phyloP scores from a whole-genome alignment of 1,140 invertebrate species.

The Watersipora subatra region DNA sequence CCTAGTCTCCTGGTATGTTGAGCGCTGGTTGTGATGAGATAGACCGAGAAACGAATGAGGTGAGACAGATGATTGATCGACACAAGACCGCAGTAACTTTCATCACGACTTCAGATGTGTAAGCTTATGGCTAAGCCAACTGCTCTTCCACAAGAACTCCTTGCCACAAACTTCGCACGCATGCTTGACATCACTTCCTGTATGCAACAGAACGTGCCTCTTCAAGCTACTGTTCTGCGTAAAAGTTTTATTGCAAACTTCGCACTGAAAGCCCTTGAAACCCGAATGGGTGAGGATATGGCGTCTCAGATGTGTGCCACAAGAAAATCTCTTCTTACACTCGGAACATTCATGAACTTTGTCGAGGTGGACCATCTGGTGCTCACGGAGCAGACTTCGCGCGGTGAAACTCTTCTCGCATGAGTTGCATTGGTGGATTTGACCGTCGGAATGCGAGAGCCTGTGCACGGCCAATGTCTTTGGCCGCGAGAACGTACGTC shows the following conservation, averaged over 20 bases:
- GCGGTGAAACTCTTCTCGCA: constrained; percentile 43
- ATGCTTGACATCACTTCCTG: too few relatives aligned
- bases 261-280: constrained; percentile 19
- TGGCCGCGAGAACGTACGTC: constrained; percentile 54
- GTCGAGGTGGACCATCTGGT: constrained; percentile 17
- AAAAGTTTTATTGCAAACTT: constrained; percentile 64
- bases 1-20: too few relatives aligned
- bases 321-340: constrained; percentile 22
- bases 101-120: constrained; percentile 71
- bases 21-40: too few relatives aligned
- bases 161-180: constrained; percentile 76
- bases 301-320: constrained; percentile 35
- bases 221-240: constrained; percentile 40
- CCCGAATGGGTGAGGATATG: constrained; percentile 14
- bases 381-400: constrained; percentile 18
- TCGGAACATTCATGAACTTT: constrained; percentile 15
- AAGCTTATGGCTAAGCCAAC: constrained; percentile 1
- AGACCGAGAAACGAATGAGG: too few relatives aligned
- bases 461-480: constrained; percentile 32
- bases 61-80: too few relatives aligned
- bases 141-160: constrained; percentile 49
- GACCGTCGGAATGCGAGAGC: constrained; percentile 24
- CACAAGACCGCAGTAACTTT: too few relatives aligned
- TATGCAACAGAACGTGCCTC: constrained; percentile 26
- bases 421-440: constrained; percentile 49